phyloP scores from a whole-genome alignment of 1,140 invertebrate species.

The Microplitis mediator region DNA sequence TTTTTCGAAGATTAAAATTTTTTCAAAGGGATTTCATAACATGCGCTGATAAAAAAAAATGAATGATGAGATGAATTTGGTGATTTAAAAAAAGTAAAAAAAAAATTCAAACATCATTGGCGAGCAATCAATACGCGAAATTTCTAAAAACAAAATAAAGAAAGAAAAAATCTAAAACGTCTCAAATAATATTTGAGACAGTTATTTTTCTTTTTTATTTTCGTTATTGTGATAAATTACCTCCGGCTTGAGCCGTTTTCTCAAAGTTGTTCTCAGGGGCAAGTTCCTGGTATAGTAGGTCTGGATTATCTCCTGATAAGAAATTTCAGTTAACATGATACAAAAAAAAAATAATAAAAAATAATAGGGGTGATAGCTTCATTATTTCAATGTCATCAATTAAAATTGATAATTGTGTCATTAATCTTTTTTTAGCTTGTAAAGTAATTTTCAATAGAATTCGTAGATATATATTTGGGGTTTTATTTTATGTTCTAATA shows the following conservation, averaged over 20 bases:
- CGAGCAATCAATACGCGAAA: neutral
- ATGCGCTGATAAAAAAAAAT: neutral
- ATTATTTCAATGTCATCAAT: no score
- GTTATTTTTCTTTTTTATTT: neutral
- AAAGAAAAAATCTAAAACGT: neutral
- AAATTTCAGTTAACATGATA: slow-evolving; percentile 37
- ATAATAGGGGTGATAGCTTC: neutral
- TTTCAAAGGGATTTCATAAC: neutral
- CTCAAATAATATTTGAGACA: neutral
- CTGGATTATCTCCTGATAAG: slow-evolving; percentile 65
- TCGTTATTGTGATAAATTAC: slow-evolving; percentile 42
- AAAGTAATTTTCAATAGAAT: no score
- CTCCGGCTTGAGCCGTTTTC: slow-evolving; percentile 48
- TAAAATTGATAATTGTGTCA: no score
- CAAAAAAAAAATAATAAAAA: slow-evolving; percentile 20
- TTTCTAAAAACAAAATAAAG: neutral
- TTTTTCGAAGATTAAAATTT: neutral
- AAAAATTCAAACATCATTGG: neutral
- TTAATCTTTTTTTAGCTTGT: no score
- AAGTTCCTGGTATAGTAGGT: slow-evolving; percentile 65
- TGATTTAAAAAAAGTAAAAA: neutral
- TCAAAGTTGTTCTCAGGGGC: slow-evolving; percentile 58
- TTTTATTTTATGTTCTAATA: slow-evolving; percentile 37
- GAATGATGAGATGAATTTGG: neutral
- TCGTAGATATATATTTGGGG: no score